Conservation (phyloP, 2,888 invertebrate species). For the Folsomia manolachei region DNA sequence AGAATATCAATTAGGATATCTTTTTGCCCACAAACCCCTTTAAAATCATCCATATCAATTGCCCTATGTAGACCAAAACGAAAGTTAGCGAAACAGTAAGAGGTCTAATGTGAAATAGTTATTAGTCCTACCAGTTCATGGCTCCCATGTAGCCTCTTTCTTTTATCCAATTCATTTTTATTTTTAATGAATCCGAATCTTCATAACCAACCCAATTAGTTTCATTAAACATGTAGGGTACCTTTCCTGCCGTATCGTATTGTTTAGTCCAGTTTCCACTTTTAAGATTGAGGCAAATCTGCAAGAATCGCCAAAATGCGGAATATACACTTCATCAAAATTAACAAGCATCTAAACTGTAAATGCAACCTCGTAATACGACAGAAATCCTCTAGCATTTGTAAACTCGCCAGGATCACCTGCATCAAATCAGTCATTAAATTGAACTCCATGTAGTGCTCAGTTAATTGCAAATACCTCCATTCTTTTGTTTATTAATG, state of each 20-base stretch:
- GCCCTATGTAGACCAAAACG: constrained; percentile 58
- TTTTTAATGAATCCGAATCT: constrained; percentile 73
- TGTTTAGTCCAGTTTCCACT: constrained; percentile 73
- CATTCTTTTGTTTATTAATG: constrained; percentile 53
- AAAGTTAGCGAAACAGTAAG: not conserved
- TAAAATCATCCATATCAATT: constrained; percentile 86
- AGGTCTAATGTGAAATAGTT: constrained; percentile 70
- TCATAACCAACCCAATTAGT: constrained; percentile 81
- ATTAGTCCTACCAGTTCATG: constrained; percentile 87
- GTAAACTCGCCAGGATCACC: constrained; percentile 78
- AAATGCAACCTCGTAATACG: constrained; percentile 81
- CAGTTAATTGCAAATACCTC: constrained; percentile 56
- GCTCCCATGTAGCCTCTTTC: constrained; percentile 78
- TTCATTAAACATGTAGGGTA: constrained; percentile 81
- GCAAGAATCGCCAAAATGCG: not conserved
- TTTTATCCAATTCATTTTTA: constrained; percentile 87
- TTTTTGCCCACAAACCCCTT: constrained; percentile 73
- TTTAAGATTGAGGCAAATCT: constrained; percentile 76
- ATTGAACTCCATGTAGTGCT: too few relatives aligned
- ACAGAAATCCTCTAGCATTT: constrained; percentile 79
- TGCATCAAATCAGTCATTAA: not conserved
- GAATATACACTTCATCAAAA: not conserved
- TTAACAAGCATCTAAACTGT: too few relatives aligned
- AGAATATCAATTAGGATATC: constrained; percentile 73
- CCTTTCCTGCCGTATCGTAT: constrained; percentile 78